phyloP scores from a whole-genome alignment of 2,888 invertebrate species.

The Galeopsomyia nigrocyanea region DNA sequence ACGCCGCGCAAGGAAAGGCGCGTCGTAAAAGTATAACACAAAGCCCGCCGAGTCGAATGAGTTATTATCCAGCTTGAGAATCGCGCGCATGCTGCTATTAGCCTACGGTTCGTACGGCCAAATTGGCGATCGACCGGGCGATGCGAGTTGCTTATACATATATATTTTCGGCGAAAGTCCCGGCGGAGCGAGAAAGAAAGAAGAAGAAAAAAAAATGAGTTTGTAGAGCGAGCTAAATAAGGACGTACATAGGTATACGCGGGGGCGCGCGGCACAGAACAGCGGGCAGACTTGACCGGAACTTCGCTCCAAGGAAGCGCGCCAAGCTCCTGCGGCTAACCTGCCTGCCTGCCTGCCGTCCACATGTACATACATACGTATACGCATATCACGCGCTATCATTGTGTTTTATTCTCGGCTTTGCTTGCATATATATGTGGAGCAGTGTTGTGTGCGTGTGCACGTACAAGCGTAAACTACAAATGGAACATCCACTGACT shows the following conservation, averaged over 20 bases:
- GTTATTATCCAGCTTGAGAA: no score
- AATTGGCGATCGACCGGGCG: not conserved
- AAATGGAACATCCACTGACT: no score
- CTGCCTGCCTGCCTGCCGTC: not conserved
- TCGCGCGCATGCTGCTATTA: no score
- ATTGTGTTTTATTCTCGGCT: no score
- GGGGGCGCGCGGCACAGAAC: not conserved
- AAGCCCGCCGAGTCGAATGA: no score
- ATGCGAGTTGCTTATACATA: slow-evolving; percentile 3
- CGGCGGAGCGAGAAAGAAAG: not conserved
- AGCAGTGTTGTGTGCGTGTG: not conserved
- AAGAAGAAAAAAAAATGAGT: slow-evolving; percentile 19
- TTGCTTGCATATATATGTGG: not conserved
- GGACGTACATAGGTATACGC: slow-evolving; percentile 13
- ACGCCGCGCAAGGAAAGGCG: no score
- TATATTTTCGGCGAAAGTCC: slow-evolving; percentile 35
- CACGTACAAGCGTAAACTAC: no score
- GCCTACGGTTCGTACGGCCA: no score
- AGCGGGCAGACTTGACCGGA: slow-evolving; percentile 61
- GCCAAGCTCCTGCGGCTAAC: slow-evolving; percentile 10
- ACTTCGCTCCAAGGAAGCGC: slow-evolving; percentile 67
- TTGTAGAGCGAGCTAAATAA: slow-evolving; percentile 15
- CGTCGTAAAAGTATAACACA: no score
- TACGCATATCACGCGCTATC: not conserved
- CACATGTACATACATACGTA: not conserved